phyloP scores from a whole-genome alignment of 2,113 vertebrate species.

The Aegithalos caudatus region DNA sequence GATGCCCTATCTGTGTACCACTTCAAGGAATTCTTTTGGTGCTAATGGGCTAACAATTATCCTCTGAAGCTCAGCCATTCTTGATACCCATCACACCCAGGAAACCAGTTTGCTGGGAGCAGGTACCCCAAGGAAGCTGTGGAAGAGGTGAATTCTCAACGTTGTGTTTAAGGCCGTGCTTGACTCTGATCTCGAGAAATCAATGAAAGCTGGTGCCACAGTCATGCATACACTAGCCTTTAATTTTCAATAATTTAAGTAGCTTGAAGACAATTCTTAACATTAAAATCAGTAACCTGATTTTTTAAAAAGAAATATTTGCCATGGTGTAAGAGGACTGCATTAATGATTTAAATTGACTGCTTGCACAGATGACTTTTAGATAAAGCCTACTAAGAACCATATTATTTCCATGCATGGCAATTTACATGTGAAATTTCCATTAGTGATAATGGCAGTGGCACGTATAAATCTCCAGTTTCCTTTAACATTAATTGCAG shows the following conservation, averaged over 20 bases:
- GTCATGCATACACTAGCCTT: not conserved
- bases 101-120: not conserved
- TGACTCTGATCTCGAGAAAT: not conserved
- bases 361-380: constrained; percentile 37
- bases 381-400: constrained; percentile 18
- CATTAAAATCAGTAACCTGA: not conserved
- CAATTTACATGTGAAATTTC: constrained; percentile 66
- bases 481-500: constrained; percentile 56
- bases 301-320: not conserved
- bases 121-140: not conserved
- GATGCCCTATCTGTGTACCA: not conserved
- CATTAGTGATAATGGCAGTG: constrained; percentile 46
- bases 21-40: not conserved
- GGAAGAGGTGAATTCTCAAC: not conserved
- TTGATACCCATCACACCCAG: not conserved
- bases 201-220: not conserved
- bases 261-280: not conserved
- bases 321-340: not conserved
- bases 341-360: constrained; percentile 22
- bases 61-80: not conserved
- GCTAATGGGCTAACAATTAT: not conserved
- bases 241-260: constrained; percentile 17
- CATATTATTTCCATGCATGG: constrained; percentile 48
- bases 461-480: constrained; percentile 27
- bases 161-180: not conserved